Conservation (phyloP, 2,113 vertebrate species). For the Corvus moneduloides region DNA sequence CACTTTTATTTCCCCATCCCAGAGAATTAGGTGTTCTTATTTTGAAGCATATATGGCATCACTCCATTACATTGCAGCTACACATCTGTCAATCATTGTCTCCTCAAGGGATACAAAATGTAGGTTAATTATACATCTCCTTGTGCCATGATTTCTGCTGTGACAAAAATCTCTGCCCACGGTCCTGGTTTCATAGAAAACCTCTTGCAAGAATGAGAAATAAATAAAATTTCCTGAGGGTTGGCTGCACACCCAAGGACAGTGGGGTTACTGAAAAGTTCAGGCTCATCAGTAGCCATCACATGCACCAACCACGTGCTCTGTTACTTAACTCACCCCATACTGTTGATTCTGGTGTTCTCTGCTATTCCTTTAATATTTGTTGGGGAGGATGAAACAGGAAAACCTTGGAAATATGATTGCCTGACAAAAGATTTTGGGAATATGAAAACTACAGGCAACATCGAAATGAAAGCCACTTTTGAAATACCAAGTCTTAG, state of each 20-base stretch:
- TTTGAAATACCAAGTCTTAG: no score
- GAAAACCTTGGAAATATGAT: no score
- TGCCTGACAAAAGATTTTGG: no score
- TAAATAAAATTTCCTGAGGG: not conserved
- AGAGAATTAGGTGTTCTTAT: not conserved
- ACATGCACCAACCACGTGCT: accelerated
- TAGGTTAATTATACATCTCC: not conserved
- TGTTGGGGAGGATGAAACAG: no score
- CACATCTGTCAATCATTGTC: not conserved
- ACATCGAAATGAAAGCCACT: no score
- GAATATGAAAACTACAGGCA: no score
- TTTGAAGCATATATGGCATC: not conserved
- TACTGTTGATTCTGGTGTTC: not conserved
- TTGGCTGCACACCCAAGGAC: not conserved
- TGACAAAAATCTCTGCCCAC: not conserved
- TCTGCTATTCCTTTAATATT: not conserved
- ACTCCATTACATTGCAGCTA: not conserved
- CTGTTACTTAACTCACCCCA: not conserved
- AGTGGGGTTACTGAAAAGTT: not conserved
- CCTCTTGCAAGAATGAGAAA: not conserved
- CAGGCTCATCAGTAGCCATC: not conserved
- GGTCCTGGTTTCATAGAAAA: not conserved
- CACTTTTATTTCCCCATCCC: not conserved
- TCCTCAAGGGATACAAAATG: not conserved
- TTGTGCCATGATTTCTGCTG: not conserved